Conservation (phyloP, 2,797 vertebrate species). For the Amblyopsis hoosieri region DNA sequence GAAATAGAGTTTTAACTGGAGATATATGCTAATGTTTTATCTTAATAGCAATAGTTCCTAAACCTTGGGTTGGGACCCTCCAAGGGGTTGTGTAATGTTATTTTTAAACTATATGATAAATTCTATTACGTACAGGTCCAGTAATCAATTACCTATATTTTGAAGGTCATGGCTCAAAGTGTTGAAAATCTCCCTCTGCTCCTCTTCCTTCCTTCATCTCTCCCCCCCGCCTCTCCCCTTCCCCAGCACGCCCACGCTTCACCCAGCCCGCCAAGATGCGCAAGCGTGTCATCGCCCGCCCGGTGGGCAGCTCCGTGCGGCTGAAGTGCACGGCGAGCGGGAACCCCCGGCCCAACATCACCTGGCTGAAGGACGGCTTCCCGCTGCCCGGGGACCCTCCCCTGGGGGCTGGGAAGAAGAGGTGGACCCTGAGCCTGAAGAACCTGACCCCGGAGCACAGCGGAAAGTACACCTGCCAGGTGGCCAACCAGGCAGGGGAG, state of each 20-base stretch:
- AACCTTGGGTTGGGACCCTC: no score
- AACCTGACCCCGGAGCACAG: slow-evolving; percentile 93
- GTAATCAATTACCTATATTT: no score
- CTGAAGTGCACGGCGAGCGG: slow-evolving; percentile 95
- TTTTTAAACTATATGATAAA: no score
- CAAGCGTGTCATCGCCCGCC: slow-evolving; percentile 92
- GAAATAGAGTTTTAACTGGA: no score
- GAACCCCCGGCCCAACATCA: slow-evolving; percentile 91
- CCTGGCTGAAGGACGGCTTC: slow-evolving; percentile 92
- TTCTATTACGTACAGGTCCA: no score
- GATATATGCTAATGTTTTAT: no score
- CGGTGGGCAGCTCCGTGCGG: slow-evolving; percentile 93
- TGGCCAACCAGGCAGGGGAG: slow-evolving; percentile 90
- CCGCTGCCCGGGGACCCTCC: slow-evolving; percentile 69
- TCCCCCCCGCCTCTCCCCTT: not conserved
- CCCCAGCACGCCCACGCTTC: slow-evolving; percentile 89
- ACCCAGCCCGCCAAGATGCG: slow-evolving; percentile 99
- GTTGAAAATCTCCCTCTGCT: not conserved
- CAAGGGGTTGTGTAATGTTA: no score
- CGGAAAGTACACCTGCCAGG: slow-evolving; percentile 95
- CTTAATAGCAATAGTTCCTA: no score
- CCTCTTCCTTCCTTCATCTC: not conserved
- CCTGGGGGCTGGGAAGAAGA: slow-evolving; percentile 80
- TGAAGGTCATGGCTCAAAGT: no score
- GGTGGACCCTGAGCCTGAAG: slow-evolving; percentile 94